phyloP scores from a whole-genome alignment of 2,888 invertebrate species.

The Phyllotreta striolata region DNA sequence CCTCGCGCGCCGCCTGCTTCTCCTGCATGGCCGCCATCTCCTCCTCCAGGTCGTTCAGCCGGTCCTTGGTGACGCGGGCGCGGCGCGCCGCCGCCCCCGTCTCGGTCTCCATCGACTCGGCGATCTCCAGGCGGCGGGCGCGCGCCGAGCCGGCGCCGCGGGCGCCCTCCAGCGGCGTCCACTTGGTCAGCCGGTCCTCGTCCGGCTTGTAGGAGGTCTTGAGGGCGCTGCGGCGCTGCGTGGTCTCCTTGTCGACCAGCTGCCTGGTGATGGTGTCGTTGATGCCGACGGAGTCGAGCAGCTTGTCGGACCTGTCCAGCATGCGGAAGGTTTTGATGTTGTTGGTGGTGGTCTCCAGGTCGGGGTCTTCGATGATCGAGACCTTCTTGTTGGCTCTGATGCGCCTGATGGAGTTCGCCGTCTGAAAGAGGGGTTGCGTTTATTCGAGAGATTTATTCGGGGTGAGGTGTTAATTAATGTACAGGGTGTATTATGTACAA shows the following conservation, averaged over 20 bases:
- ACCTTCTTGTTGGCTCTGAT: constrained; percentile 69
- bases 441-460: neutral
- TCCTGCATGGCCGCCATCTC: constrained; percentile 78
- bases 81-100: constrained; percentile 72
- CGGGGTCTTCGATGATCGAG: constrained; percentile 70
- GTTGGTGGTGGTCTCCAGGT: constrained; percentile 68
- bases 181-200: constrained; percentile 63
- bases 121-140: constrained; percentile 32
- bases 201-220: constrained; percentile 51
- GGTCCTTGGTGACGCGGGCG: constrained; percentile 70
- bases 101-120: constrained; percentile 57
- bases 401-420: constrained; percentile 67
- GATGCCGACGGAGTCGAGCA: constrained; percentile 70
- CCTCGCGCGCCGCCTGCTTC: constrained; percentile 74
- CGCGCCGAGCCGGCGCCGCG: constrained; percentile 31
- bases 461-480: no score
- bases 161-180: constrained; percentile 63
- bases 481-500: no score
- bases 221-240: constrained; percentile 60
- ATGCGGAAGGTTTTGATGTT: constrained; percentile 68
- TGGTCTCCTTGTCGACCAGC: constrained; percentile 48
- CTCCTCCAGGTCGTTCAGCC: constrained; percentile 75
- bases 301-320: constrained; percentile 69
- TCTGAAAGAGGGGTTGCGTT: constrained; percentile 60
- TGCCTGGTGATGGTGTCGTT: constrained; percentile 63